A percentile compares a stretch with the other conserved stretches of the same genome.
Evolutionary conservation across 2,888 invertebrate species (phyloP).

Genomic region (Orthosia gothica): DNA sequence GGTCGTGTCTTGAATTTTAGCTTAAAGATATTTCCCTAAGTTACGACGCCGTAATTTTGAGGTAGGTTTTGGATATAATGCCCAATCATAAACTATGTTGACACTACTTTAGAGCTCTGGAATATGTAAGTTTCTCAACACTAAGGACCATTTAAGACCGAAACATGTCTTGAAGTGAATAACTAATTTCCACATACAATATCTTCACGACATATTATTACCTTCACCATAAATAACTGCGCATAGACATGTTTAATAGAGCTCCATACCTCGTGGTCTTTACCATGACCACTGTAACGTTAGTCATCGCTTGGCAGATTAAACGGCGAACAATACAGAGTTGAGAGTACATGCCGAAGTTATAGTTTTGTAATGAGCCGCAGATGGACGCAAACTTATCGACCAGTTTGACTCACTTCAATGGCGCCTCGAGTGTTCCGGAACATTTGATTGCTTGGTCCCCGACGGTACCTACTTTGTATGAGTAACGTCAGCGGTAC

Average conservation of each 20-base stretch:
- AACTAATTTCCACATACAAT: conserved; percentile 17
- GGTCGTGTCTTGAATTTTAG: conserved; percentile 40
- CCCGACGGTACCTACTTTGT: conserved; percentile 53
- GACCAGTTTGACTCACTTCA: conserved; percentile 64
- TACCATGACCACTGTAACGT: conserved; percentile 34
- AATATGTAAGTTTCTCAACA: conserved; percentile 22
- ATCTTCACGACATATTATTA: conserved; percentile 2
- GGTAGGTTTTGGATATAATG: conserved; percentile 37
- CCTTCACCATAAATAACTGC: conserved; percentile 3
- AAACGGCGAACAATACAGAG: conserved; percentile 50
- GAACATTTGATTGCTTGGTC: conserved; percentile 62
- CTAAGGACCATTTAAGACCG: neutral
- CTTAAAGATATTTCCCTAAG: conserved; percentile 45
- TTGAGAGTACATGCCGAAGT: conserved; percentile 53
- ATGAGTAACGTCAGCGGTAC: conserved; percentile 33
- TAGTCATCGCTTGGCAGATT: conserved; percentile 56
- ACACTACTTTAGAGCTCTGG: conserved; percentile 10
- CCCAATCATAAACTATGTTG: conserved; percentile 48
- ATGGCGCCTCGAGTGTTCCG: conserved; percentile 64
- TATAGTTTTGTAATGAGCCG: conserved; percentile 60
- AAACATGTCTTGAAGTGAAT: conserved; percentile 14
- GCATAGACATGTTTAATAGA: conserved; percentile 13
- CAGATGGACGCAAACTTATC: conserved; percentile 63
- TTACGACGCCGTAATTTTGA: conserved; percentile 45
- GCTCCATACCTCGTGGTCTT: conserved; percentile 9